Evolutionary conservation across 2,113 vertebrate genomes (phyloP).

Genomic region (Mastomys coucha): DNA sequence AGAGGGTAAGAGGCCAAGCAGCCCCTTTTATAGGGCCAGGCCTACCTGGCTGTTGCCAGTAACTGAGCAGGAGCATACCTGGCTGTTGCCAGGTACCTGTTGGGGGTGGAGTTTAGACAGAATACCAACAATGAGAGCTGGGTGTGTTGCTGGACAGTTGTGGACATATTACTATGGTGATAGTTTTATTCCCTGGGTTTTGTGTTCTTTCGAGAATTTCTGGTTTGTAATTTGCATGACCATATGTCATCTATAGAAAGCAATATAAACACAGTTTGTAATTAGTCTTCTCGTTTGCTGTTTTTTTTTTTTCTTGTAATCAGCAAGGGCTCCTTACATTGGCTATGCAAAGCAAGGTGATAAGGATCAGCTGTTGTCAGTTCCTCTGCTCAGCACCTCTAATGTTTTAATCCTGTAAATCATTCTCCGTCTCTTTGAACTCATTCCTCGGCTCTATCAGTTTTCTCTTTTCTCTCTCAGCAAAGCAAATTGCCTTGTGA

Average conservation of each 20-base stretch:
- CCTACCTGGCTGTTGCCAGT: too few relatives aligned
- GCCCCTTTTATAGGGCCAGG: too few relatives aligned
- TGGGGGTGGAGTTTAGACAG: too few relatives aligned
- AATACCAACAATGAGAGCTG: background rate
- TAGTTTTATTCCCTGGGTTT: background rate
- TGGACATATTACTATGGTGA: background rate
- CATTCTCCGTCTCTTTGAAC: slow-evolving; percentile 35
- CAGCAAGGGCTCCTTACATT: background rate
- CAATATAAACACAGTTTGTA: background rate
- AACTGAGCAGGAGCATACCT: too few relatives aligned
- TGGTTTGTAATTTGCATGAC: background rate
- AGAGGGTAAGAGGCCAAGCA: too few relatives aligned
- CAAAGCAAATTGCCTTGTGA: slow-evolving; percentile 47
- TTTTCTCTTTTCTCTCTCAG: background rate
- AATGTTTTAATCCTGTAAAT: slow-evolving; percentile 27
- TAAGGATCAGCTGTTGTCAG: background rate
- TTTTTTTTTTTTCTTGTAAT: background rate
- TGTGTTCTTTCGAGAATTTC: background rate
- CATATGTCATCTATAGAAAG: background rate
- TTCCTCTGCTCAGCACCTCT: background rate
- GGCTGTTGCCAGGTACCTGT: too few relatives aligned
- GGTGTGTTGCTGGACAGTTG: too few relatives aligned
- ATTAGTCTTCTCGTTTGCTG: background rate
- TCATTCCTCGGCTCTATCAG: slow-evolving; percentile 37
- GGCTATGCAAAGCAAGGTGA: background rate